These are phyloP conservation scores for Heteromormyrus szaboi DNA, from an alignment of 2,797 vertebrate species.

Conservation along the genomic window DNA sequence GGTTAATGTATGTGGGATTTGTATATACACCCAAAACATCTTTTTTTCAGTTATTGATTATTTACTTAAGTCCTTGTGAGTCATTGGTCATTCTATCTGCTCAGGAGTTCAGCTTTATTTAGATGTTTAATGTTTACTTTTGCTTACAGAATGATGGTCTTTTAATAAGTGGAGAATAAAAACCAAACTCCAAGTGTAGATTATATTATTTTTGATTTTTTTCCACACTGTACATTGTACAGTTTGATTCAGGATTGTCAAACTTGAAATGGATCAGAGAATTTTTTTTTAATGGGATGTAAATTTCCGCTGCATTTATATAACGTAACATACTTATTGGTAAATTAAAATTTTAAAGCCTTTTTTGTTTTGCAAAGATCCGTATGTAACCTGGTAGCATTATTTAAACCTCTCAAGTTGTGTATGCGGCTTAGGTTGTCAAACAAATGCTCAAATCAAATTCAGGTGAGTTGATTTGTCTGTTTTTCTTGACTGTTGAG, in stretches of 20 bases:
- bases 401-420: neutral
- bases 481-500: neutral
- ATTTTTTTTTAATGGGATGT: neutral
- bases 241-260: neutral
- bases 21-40: neutral
- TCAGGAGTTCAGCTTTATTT: constrained; percentile 4
- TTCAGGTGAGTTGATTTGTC: neutral
- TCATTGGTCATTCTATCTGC: neutral
- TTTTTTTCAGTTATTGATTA: neutral
- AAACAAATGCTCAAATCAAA: neutral
- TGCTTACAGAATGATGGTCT: neutral
- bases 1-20: neutral
- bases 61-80: neutral
- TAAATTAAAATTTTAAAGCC: neutral
- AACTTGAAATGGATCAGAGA: neutral
- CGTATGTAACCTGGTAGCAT: neutral
- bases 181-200: neutral
- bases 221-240: neutral
- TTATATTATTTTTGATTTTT: neutral
- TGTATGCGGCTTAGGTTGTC: neutral
- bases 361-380: neutral
- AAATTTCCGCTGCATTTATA: neutral
- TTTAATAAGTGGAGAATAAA: neutral
- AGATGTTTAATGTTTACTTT: neutral
- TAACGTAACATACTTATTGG: neutral